Conservation (phyloP, 64 coral and sea anemone genomes). For the Acropora tenuis region DNA sequence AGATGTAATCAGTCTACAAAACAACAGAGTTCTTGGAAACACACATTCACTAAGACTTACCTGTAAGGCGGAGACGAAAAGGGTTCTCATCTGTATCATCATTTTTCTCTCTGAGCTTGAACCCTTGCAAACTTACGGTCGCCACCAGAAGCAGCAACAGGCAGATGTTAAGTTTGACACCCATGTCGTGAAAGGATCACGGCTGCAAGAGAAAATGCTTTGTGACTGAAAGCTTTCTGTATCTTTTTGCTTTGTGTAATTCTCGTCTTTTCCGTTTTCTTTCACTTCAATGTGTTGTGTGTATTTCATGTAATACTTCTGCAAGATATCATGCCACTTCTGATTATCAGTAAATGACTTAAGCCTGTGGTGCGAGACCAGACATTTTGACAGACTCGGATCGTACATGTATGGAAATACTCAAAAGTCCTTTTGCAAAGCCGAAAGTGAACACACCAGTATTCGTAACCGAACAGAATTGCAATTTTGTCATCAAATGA, state of each 20-base stretch:
- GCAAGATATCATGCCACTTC: background rate
- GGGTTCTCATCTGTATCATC: background rate
- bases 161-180: background rate
- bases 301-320: background rate
- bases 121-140: background rate
- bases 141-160: background rate
- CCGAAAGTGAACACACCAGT: background rate
- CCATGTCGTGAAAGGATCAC: background rate
- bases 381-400: background rate
- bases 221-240: background rate
- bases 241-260: background rate
- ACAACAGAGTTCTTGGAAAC: background rate
- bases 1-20: background rate
- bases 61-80: too few species aligned
- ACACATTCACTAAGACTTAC: background rate
- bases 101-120: background rate
- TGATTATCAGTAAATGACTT: background rate
- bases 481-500: background rate
- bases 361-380: background rate
- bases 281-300: background rate
- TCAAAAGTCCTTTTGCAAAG: background rate
- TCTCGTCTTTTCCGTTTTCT: background rate
- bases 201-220: background rate
- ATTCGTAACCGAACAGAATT: background rate
- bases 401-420: background rate